A percentile compares a stretch with the other conserved stretches of the same genome.
phyloP scores from a whole-genome alignment of 2,888 invertebrate species.

The Sinopyrophorus schimmeli region DNA sequence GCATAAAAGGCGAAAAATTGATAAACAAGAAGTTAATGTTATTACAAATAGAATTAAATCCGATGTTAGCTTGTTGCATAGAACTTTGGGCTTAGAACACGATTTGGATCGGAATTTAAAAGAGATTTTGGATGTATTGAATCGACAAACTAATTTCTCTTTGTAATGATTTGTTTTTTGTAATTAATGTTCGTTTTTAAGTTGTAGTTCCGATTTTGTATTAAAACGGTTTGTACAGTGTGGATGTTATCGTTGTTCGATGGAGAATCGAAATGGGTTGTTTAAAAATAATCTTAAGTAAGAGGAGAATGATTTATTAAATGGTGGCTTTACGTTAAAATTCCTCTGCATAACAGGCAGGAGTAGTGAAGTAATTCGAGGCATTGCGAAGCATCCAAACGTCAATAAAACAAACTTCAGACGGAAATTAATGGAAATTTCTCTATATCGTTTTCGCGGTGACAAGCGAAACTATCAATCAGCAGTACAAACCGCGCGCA shows the following conservation, averaged over 20 bases:
- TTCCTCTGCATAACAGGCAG: slow-evolving; percentile 20
- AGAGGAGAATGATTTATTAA: slow-evolving; percentile 4
- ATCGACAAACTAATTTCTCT: slow-evolving; percentile 3
- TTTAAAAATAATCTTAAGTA: too few relatives aligned
- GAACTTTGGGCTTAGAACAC: slow-evolving; percentile 1
- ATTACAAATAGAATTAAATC: slow-evolving; percentile 13
- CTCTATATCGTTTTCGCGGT: slow-evolving; percentile 54
- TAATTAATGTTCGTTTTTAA: too few relatives aligned
- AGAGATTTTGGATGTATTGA: slow-evolving; percentile 6
- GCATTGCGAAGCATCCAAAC: slow-evolving; percentile 27
- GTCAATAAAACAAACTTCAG: slow-evolving; percentile 44
- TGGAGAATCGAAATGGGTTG: too few relatives aligned
- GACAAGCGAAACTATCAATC: slow-evolving; percentile 57
- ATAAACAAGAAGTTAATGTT: slow-evolving; percentile 14
- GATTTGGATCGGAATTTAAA: neutral
- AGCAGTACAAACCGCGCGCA: slow-evolving; percentile 52
- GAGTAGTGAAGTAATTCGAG: slow-evolving; percentile 12
- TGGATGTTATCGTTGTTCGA: too few relatives aligned
- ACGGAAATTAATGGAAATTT: slow-evolving; percentile 55
- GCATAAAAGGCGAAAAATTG: slow-evolving; percentile 20
- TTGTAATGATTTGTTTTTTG: too few relatives aligned
- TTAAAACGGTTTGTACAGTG: too few relatives aligned
- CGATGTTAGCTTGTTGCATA: slow-evolving; percentile 9
- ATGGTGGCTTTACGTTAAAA: slow-evolving; percentile 2
- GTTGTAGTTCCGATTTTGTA: too few relatives aligned